Evolutionary conservation across 2,797 vertebrate species (phyloP).

Genomic region (Graptemys geographica): DNA sequence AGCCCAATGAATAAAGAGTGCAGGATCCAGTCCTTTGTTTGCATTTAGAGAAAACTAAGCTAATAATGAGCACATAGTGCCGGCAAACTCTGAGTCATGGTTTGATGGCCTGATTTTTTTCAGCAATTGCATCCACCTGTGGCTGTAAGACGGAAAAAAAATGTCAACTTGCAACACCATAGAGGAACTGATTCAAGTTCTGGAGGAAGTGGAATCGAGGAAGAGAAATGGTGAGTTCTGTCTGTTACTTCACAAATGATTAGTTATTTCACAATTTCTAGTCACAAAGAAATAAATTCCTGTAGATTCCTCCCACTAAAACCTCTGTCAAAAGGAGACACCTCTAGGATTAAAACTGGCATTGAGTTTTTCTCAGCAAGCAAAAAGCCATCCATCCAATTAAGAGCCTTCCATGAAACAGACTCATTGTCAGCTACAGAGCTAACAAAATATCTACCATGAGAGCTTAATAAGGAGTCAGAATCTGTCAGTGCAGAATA

Average conservation of each 20-base stretch:
- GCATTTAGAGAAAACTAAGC: background rate
- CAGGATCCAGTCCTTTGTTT: background rate
- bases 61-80: background rate
- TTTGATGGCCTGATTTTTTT: slow-evolving; percentile 45
- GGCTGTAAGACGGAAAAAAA: slow-evolving; percentile 51
- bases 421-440: background rate
- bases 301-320: background rate
- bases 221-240: slow-evolving; percentile 70
- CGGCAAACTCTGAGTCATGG: background rate
- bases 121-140: slow-evolving; percentile 61
- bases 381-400: background rate
- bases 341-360: background rate
- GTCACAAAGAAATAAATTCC: background rate
- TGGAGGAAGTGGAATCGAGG: slow-evolving; percentile 52
- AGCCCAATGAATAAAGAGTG: background rate
- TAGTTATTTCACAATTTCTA: no score
- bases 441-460: background rate
- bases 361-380: background rate
- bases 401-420: slow-evolving; percentile 8
- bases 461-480: background rate
- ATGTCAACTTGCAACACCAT: slow-evolving; percentile 18
- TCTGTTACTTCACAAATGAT: background rate
- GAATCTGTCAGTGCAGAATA: background rate
- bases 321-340: background rate
- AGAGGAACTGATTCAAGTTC: slow-evolving; percentile 57